phyloP scores from a whole-genome alignment of 2,888 invertebrate species.

The Poecilobothrus nobilitatus region DNA sequence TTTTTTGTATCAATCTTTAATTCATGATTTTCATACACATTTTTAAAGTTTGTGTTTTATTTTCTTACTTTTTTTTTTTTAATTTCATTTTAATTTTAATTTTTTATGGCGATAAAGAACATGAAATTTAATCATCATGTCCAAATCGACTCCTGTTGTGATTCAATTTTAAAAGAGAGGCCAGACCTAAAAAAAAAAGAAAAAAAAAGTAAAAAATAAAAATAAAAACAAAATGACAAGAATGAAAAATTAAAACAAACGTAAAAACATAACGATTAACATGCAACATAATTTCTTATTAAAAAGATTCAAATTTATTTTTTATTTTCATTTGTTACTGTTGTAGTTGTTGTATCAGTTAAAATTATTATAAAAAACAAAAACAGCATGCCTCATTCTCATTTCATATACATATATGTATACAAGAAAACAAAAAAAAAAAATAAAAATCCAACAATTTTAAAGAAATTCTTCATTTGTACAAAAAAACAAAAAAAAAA shows the following conservation, averaged over 20 bases:
- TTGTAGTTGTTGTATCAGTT: not conserved
- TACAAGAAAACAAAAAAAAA: not conserved
- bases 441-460: not conserved
- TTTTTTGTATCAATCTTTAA: not conserved
- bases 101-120: not conserved
- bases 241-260: not conserved
- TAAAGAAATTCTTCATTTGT: not conserved
- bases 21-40: not conserved
- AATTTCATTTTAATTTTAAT: too few relatives aligned
- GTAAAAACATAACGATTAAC: conserved; percentile 4
- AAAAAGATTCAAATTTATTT: not conserved
- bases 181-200: too few relatives aligned
- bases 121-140: conserved; percentile 6
- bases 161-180: not conserved
- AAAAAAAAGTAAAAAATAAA: too few relatives aligned
- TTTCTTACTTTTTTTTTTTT: not conserved
- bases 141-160: conserved; percentile 1
- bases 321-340: not conserved
- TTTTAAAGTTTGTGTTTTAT: not conserved
- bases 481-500: not conserved
- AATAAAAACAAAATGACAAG: not conserved
- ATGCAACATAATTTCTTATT: conserved; percentile 6
- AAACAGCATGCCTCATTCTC: not conserved
- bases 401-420: too few relatives aligned
- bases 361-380: not conserved